Conservation (phyloP, 2,888 invertebrate species). For the Thysanoteuthis rhombus region DNA sequence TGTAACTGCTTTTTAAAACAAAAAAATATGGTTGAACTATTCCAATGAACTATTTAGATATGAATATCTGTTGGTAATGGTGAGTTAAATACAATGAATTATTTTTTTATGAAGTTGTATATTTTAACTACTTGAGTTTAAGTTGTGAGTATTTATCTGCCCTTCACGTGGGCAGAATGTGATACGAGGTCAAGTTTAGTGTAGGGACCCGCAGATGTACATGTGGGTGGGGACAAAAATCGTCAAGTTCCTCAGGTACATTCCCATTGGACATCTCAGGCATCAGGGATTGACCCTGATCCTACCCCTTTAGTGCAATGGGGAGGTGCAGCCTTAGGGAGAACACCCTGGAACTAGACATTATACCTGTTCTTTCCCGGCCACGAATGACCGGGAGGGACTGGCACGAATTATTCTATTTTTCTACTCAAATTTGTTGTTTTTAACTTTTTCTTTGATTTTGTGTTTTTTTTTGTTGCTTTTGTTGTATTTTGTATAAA, state of each 20-base stretch:
- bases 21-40: background rate
- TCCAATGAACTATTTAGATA: background rate
- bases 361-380: too few species aligned
- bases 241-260: too few species aligned
- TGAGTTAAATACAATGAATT: background rate
- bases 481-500: background rate
- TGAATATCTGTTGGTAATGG: background rate
- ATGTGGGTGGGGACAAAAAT: too few species aligned
- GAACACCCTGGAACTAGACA: too few species aligned
- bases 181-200: too few species aligned
- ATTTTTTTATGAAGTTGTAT: background rate
- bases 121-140: background rate
- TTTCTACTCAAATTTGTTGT: background rate
- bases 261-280: too few species aligned
- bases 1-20: background rate
- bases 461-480: background rate
- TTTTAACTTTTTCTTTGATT: background rate
- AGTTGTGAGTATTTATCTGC: background rate
- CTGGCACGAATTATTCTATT: background rate
- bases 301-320: too few species aligned
- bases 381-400: too few species aligned
- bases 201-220: too few species aligned
- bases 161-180: too few species aligned
- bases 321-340: too few species aligned
- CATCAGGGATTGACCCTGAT: too few species aligned